Conservation (phyloP, 1,140 invertebrate species). For the Pomacea maculata region DNA sequence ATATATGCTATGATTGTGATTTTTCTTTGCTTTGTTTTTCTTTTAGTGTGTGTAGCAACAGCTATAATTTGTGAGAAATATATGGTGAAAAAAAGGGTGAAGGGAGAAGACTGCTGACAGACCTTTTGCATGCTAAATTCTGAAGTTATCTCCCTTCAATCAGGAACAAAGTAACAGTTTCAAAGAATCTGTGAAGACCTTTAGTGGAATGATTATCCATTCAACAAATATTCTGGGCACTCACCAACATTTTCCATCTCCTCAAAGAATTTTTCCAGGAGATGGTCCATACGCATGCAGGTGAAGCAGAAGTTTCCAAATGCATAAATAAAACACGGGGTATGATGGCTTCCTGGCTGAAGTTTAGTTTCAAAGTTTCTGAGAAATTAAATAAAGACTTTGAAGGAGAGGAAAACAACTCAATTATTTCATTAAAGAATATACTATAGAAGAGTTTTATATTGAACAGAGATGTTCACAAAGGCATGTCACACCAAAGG, state of each 20-base stretch:
- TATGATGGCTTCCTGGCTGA: constrained; percentile 81
- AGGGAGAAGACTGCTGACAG: too few relatives aligned
- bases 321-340: constrained; percentile 85
- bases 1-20: too few relatives aligned
- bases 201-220: too few relatives aligned
- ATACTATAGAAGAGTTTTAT: background rate
- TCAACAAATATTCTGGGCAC: background rate
- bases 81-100: too few relatives aligned
- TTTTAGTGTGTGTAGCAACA: too few relatives aligned
- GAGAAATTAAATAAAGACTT: constrained; percentile 26
- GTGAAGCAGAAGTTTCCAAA: constrained; percentile 94
- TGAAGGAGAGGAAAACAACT: background rate
- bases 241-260: constrained; percentile 79
- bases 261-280: constrained; percentile 83
- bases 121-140: too few relatives aligned
- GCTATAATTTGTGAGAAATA: too few relatives aligned
- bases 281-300: constrained; percentile 83
- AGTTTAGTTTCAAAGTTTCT: constrained; percentile 82
- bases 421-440: constrained; percentile 15
- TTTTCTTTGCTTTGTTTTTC: too few relatives aligned
- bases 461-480: background rate
- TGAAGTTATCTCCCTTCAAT: too few relatives aligned
- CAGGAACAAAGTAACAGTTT: too few relatives aligned
- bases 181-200: too few relatives aligned
- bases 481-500: too few relatives aligned